phyloP scores from a whole-genome alignment of 2,113 vertebrate species.

The Lampris incognitus region DNA sequence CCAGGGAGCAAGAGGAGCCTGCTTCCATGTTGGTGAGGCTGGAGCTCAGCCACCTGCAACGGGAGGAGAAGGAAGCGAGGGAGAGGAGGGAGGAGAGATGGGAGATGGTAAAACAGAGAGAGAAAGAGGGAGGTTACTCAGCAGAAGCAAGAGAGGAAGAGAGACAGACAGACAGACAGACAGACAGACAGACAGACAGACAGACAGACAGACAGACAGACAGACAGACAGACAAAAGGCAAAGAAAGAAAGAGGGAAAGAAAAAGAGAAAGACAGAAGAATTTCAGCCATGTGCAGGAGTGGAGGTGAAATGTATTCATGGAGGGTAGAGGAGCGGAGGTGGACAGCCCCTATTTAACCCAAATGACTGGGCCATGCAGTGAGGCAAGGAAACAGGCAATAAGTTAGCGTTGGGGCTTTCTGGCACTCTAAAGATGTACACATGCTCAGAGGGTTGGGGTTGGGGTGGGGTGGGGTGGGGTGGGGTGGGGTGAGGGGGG shows the following conservation, averaged over 20 bases:
- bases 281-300: slow-evolving; percentile 28
- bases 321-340: slow-evolving; percentile 69
- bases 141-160: background rate
- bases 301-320: background rate
- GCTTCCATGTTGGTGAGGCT: slow-evolving; percentile 43
- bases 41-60: slow-evolving; percentile 66
- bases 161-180: background rate
- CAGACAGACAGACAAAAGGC: slow-evolving; percentile 15
- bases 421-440: slow-evolving; percentile 51
- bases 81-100: background rate
- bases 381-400: slow-evolving; percentile 73
- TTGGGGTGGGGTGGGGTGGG: background rate
- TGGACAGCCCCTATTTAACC: slow-evolving; percentile 76
- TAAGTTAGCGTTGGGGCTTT: slow-evolving; percentile 68
- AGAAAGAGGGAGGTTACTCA: background rate
- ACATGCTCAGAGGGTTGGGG: background rate
- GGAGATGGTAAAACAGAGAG: background rate
- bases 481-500: slow-evolving; percentile 39
- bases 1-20: slow-evolving; percentile 53
- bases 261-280: slow-evolving; percentile 18
- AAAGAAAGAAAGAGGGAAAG: background rate
- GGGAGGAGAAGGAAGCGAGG: background rate
- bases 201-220: background rate
- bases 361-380: slow-evolving; percentile 69
- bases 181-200: slow-evolving; percentile 15